Base-by-base conservation (phyloP, 2,888 invertebrate genomes). In the Dioctria linearis region DNA sequence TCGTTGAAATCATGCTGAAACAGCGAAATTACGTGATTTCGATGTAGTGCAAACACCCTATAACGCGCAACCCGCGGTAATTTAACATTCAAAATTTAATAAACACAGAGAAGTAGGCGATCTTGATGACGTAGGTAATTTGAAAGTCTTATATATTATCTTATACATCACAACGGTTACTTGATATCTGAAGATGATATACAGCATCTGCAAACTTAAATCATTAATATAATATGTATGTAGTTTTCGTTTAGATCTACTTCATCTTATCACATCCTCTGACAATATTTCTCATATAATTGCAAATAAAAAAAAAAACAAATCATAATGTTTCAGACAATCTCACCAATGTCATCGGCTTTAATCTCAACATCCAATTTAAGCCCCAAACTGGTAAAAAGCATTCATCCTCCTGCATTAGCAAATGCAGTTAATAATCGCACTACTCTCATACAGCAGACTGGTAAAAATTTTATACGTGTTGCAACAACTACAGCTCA, bases 401-500 rank as follows among this genome's bases (percentile, higher is more conserved):
- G 54, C 8, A 81, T 71, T 25, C 79, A 79, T 76, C 80, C 80
- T 8, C 81, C 82, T 57, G 78, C 78, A 11, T 54, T 83, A 46
- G 69, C 81, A 2, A 81, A 54, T 65, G 65, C 82, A 11, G 9
- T 73, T n/a, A 78, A 46, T 51, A 59, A 80, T 11, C 69, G 80
- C 51, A n/a, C 76, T 11, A 59, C 80, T 49, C 57, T 79, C 40
- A 54, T 79, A 8, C 82, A 82, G 42, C 81, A 81, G 63, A 9
- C 81, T 3, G 76, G 54, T 5, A 83, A 81, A 63, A 80, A 63
- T 73, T 82, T 82, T 46, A 73, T 83, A 3, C 67, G 82, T n/a
- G 80, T 82, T 75, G 79, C 83, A 54, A 61, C 83, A 8, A 79
- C 80, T 51, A 78, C 81, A 3, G 25, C 83, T 37, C 83, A 81